Conservation (phyloP, 1,140 invertebrate species). For the Coboldia fuscipes region DNA sequence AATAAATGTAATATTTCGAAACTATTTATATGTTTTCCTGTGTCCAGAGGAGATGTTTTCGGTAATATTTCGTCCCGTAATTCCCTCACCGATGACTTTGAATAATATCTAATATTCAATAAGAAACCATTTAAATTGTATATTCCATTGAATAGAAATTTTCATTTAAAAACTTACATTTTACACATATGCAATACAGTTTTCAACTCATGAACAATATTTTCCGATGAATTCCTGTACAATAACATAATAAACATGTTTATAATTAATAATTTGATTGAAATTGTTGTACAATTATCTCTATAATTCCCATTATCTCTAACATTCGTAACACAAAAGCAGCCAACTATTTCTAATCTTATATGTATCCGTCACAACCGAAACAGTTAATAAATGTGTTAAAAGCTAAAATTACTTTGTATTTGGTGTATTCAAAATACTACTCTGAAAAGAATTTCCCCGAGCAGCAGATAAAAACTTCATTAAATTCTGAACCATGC, state of each 20-base stretch:
- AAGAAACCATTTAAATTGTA: background rate
- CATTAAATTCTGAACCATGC: background rate
- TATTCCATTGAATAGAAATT: background rate
- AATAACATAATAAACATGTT: background rate
- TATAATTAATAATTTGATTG: no score
- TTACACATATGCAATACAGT: background rate
- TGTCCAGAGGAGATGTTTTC: slow-evolving; percentile 45
- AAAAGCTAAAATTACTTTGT: no score
- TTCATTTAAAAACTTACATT: background rate
- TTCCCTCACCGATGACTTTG: slow-evolving; percentile 54
- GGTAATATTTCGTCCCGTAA: slow-evolving; percentile 71
- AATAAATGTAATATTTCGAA: slow-evolving; percentile 49
- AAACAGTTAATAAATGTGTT: no score
- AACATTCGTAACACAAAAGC: no score
- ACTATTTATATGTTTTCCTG: slow-evolving; percentile 27
- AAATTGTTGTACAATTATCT: no score
- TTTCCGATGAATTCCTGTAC: background rate
- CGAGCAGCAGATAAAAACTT: background rate
- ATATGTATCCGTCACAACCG: no score
- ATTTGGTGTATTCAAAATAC: no score
- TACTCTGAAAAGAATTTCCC: no score
- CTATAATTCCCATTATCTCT: no score
- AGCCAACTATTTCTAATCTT: no score
- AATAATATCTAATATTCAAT: slow-evolving; percentile 34
- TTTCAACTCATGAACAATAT: background rate